A percentile compares a stretch with the other conserved stretches of the same genome.
phyloP scores from a whole-genome alignment of 2,888 invertebrate genomes.

The Drosophila neoperkinsi region DNA sequence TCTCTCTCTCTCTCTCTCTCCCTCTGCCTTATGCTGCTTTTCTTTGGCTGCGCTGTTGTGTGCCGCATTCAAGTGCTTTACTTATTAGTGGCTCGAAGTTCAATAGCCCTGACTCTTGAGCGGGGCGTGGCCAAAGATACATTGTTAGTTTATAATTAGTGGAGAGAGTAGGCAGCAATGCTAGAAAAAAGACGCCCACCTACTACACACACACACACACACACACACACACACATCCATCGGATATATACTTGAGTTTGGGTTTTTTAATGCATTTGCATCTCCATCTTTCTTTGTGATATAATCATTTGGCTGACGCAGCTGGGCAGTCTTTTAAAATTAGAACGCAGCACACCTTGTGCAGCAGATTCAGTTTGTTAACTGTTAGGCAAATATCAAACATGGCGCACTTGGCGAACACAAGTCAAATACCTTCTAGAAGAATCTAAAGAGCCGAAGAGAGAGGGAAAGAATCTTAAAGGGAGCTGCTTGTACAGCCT shows the following conservation, averaged over 20 bases:
- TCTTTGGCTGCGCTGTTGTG: conserved; percentile 58
- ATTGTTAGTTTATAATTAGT: conserved; percentile 80
- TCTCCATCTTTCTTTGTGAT: conserved; percentile 23
- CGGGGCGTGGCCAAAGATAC: conserved; percentile 55
- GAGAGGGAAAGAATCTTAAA: neutral
- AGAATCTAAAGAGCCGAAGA: neutral
- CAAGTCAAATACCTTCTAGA: conserved; percentile 13
- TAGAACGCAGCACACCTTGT: conserved; percentile 57
- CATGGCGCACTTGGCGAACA: conserved; percentile 33
- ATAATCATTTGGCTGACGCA: conserved; percentile 15
- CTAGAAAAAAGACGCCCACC: neutral
- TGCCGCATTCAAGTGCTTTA: conserved; percentile 77
- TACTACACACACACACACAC: neutral
- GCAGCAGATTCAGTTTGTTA: conserved; percentile 40
- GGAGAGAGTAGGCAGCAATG: conserved; percentile 16
- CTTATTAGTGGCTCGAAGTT: conserved; percentile 80
- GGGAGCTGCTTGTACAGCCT: conserved; percentile 4
- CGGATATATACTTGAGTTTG: conserved; percentile 59
- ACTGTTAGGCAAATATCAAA: conserved; percentile 50
- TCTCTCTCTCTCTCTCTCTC: conserved; percentile 22
- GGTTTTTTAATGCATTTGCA: conserved; percentile 59
- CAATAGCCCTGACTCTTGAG: conserved; percentile 64
- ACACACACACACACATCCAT: neutral
- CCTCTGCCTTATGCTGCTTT: conserved; percentile 39
- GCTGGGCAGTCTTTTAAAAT: conserved; percentile 38